Evolutionary conservation across 2,888 invertebrate species (phyloP), one percentile per base, ranked within the genome.

Genomic region (Anaspis maculata): DNA sequence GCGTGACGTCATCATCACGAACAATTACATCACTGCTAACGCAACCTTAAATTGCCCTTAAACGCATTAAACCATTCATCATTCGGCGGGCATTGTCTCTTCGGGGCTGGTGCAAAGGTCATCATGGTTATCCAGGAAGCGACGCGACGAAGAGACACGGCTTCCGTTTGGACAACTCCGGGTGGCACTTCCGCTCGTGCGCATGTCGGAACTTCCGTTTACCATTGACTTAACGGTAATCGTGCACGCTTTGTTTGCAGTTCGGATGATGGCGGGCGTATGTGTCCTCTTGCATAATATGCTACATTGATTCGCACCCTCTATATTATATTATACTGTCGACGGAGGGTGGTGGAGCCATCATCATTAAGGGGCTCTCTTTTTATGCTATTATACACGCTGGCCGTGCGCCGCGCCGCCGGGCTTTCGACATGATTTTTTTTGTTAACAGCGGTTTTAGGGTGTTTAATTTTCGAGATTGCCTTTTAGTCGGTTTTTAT

Each of bases 221-320:
- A 39, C 54, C 57, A 59, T 60, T 57, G 58, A 58, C 59, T 60
- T 55, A 51, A 56, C 54, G 49, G 55, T 57, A 54, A 54, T 54
- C 51, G 49, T 41, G 41, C 45, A 34, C 44, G 46, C 48, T 46
- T 48, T 48, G 46, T 44, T 46, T 42, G 46, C 43, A 39, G 41
- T 44, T 46, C 36, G 37, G 37, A 33, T 25, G 12, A 10, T 25
- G 10, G 10, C 6, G 12, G 19, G 5, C 5, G 19, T 19, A 9
- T 9, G 19, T 9, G 5, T 10, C 24, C 24, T 24, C 12, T 5
- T 10, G 24, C 12, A 10, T 30, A 25, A 41, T 54, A 52, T 52
- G 54, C 51, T 54, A 52, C 52, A 54, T 52, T 54, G 50, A 54
- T 46, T 54, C 49, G 34, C 50, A 50, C 50, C 54, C 53, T 45